Base-by-base conservation (phyloP, 2,888 invertebrate species). In the Volucella bombylans region DNA sequence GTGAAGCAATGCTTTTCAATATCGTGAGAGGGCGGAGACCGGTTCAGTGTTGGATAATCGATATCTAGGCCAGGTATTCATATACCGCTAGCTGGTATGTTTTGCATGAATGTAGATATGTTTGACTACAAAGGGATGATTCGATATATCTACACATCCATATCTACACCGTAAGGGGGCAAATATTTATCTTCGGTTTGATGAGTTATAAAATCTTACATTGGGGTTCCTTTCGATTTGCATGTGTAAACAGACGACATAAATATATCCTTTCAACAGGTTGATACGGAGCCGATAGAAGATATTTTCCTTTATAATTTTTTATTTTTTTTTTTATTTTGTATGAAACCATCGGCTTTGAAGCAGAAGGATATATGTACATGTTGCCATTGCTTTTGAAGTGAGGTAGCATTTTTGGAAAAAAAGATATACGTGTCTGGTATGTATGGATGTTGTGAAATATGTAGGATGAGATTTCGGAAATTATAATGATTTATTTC, bases 121-220 rank as follows among this genome's bases (percentile, higher is more conserved):
- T 31, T 31, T 31, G 31, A 31, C 45, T 61, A 43, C 11, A 15
- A 49, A 47, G 15, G 14, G n/a, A 71, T 61, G 31, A 54, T 47
- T 64, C 49, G 38, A 76, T 50, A 50, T 54, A 59, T 69, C 62
- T 47, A 15, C 6, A 31, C 6, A 31, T 31, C 31, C 6, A 0
- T 6, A 31, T 31, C 6, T 6, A 31, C 31, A 4, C 39, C 64
- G 15, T 64, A 81, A 69, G 45, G 67, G 54, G 50, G 43, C 54
- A 77, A 82, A 82, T 82, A 77, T 77, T 82, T 82, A 54, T 49
- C 59, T 67, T 61, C 10, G 65, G 41, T 61, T 82, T 81, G 57
- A 77, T 77, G 52, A 38, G 62, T 54, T 49, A 4, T 47, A 61
- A 45, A 49, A 49, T 71, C 45, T 71, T 77, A 45, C 47, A 69